Base-by-base conservation (phyloP, 2,888 invertebrate genomes). In the Trissonchulus latispiculum region DNA sequence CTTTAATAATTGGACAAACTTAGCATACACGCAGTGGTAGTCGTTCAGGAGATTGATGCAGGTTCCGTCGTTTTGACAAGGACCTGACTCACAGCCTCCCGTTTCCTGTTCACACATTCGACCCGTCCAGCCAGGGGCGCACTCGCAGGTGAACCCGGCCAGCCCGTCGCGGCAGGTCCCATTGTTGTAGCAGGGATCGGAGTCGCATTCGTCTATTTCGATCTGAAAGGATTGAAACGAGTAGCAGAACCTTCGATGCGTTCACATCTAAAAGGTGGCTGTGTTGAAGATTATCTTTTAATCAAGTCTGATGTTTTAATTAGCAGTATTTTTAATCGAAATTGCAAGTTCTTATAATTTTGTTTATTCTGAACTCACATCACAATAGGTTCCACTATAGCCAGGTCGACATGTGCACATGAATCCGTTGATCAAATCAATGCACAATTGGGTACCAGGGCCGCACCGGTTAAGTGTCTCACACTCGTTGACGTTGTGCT, bases 1-100 rank as follows among this genome's bases (percentile, higher is more conserved):
- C n/a, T n/a, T n/a, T n/a, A n/a, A n/a, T n/a, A n/a, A n/a, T n/a
- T n/a, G n/a, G n/a, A n/a, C n/a, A n/a, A n/a, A n/a, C n/a, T n/a
- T n/a, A n/a, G n/a, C 90, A 88, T 89, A 91, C 89, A 92, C 92
- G 82, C 92, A 93, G 89, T 93, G 91, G 82, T 88, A 93, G 81
- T 92, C 92, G 85, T 92, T 73, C 0, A 92, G 92, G 77, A 91
- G 89, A 80, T 94, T 93, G 32, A 91, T 85, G 80, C 96, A 96
- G 2, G 90, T 91, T 0, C 95, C 95, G 64, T 95, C 95, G 81
- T 96, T 96, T 83, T 93, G 91, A 81, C 95, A 96, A 0, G 95
- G 95, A 74, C 88, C 87, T 76, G 90, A 90, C 78, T 89, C 88
- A 80, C 95, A 95, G 76, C 90, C 90, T 70, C 93, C 93, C 72